Percentiles rank a stretch among this genome's conserved stretches.
Evolutionary conservation across 2,888 invertebrate genomes (phyloP).

Genomic region (Cantharis rustica): DNA sequence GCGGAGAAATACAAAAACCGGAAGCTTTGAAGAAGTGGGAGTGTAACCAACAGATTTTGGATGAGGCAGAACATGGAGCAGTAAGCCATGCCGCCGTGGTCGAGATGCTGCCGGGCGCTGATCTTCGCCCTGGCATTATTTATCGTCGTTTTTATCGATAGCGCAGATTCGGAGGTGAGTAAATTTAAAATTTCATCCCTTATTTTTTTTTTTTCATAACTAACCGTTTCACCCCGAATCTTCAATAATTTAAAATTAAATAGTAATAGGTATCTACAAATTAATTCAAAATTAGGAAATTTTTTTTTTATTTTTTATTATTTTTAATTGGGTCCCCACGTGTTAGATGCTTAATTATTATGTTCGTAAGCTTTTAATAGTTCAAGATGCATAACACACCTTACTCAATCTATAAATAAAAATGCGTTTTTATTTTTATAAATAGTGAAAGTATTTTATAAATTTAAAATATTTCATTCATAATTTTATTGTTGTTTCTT

Average conservation of each 20-base stretch:
- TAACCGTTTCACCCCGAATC: neutral
- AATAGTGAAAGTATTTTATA: neutral
- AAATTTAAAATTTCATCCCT: conserved; percentile 5
- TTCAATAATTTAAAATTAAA: neutral
- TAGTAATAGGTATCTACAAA: neutral
- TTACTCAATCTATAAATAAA: conserved; percentile 26
- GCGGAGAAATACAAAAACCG: conserved; percentile 27
- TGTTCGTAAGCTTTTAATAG: neutral
- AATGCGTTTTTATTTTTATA: conserved; percentile 13
- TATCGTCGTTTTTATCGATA: conserved; percentile 37
- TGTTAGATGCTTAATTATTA: neutral
- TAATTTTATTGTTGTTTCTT: neutral
- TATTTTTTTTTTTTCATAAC: neutral
- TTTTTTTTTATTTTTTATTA: neutral
- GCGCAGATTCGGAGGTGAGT: conserved; percentile 38
- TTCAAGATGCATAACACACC: conserved; percentile 9
- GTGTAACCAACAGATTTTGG: conserved; percentile 28
- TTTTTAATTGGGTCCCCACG: neutral
- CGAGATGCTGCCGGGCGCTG: conserved; percentile 53
- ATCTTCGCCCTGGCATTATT: conserved; percentile 39
- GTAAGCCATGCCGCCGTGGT: conserved; percentile 57
- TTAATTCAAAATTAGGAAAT: neutral
- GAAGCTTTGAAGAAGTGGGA: conserved; percentile 34
- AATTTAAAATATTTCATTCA: neutral
- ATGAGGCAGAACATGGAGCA: conserved; percentile 49